Base-by-base conservation (phyloP, 2,888 invertebrate genomes). In the Cantharis flavilabris region DNA sequence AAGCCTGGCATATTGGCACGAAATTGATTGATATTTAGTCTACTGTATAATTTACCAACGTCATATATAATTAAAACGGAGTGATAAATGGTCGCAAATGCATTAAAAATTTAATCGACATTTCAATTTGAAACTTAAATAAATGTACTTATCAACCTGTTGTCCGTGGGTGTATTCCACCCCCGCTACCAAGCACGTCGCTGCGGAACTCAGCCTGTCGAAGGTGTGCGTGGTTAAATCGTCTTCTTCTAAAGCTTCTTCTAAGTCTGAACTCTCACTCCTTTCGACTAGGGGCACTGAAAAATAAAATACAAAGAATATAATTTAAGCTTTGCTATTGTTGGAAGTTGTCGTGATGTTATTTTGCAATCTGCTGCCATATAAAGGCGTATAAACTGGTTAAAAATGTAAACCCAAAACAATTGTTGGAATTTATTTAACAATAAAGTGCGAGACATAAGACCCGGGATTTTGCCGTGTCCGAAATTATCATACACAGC, bases 161-260 rank as follows among this genome's bases (percentile, higher is more conserved):
- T 89, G 89, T 78, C 89, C 89, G 78, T 89, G 89, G 9, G 89
- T 89, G 82, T 89, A 89, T 80, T 89, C 88, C 3, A 89, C 86
- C 9, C 89, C 89, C 3, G 89, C 89, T 3, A 89, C 89, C 11
- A 89, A 83, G 81, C 89, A 89, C 3, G 89, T 89, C 1, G 89
- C 89, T 3, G 89, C 89, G 13, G 89, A 88, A 80, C 89, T 88
- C 63, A 88, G 82, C 76, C 88, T 84, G 76, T 87, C 88, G 76
- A 88, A 80, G 62, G 88, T 87, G 70, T 86, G 87, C 30, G 88
- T 88, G 26, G 89, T 87, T 72, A 86, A 87, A 81, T 87, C 88
- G 77, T 88, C 88, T 71, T 87, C 87, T 64, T 84, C 81, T 4
- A 84, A 80, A n/a, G 83, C 83, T 70, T 83, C 83, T 74, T 86